phyloP scores from a whole-genome alignment of 2,797 vertebrate species.

The Sciurus carolinensis region DNA sequence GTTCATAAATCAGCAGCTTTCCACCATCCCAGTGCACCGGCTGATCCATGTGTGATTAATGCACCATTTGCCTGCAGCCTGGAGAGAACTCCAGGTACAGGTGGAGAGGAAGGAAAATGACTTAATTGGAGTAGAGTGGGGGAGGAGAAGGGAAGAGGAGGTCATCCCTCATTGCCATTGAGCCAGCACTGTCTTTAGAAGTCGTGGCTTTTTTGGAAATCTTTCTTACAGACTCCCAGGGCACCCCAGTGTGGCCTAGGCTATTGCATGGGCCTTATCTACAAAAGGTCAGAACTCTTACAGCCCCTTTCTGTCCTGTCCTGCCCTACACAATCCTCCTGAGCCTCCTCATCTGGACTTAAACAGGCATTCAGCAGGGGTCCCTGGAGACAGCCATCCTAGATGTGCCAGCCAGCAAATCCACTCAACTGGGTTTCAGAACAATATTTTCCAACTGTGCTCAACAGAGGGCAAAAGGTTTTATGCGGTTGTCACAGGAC shows the following conservation, averaged over 20 bases:
- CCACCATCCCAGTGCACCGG: constrained; percentile 85
- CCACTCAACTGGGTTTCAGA: constrained; percentile 62
- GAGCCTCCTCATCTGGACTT: constrained; percentile 35
- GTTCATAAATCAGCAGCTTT: constrained; percentile 89
- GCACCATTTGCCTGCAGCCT: constrained; percentile 88
- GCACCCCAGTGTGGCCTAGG: background rate
- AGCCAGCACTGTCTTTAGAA: constrained; percentile 78
- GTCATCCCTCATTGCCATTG: constrained; percentile 84
- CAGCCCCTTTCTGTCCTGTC: background rate
- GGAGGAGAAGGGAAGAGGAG: constrained; percentile 57
- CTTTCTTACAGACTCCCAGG: constrained; percentile 72
- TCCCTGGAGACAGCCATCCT: constrained; percentile 49
- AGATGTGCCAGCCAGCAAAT: constrained; percentile 62
- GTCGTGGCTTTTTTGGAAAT: constrained; percentile 84
- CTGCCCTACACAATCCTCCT: background rate
- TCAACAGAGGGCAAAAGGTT: constrained; percentile 69
- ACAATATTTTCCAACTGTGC: constrained; percentile 68
- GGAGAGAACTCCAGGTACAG: constrained; percentile 89
- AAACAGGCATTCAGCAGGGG: background rate
- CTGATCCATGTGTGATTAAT: constrained; percentile 89
- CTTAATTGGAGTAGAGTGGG: constrained; percentile 85
- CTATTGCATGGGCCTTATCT: background rate
- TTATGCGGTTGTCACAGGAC: background rate
- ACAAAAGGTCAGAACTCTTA: background rate
- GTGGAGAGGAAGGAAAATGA: constrained; percentile 86